Evolutionary conservation across 2,888 invertebrate genomes (phyloP).

Genomic region (Itoplectis maculator): DNA sequence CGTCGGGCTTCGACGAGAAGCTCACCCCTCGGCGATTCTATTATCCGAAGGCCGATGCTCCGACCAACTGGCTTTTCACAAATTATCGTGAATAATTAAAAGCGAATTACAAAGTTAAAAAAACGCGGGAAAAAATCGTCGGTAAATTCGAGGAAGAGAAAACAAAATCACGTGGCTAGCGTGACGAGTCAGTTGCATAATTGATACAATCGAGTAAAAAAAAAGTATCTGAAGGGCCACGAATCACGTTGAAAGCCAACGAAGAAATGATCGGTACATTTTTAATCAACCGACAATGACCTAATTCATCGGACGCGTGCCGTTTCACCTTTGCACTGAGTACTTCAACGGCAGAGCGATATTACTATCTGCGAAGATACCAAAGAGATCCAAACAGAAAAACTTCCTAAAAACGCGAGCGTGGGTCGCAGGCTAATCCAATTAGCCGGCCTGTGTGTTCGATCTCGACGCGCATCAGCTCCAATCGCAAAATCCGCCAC

Average conservation of each 20-base stretch:
- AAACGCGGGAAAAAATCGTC: background rate
- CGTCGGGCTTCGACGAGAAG: conserved; percentile 41
- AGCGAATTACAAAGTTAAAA: background rate
- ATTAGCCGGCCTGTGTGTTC: background rate
- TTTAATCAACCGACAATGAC: too few relatives aligned
- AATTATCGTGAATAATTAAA: conserved; percentile 23
- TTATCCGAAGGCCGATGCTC: conserved; percentile 43
- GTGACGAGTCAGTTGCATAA: too few relatives aligned
- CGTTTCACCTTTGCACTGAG: too few relatives aligned
- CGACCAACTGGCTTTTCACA: conserved; percentile 5
- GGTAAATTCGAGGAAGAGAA: background rate
- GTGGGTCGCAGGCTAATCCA: background rate
- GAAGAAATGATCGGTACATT: too few relatives aligned
- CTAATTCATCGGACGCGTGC: too few relatives aligned
- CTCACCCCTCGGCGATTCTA: conserved; percentile 31
- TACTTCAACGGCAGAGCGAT: too few relatives aligned
- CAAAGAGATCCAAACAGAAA: background rate
- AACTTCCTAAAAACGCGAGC: background rate
- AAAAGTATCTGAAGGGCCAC: too few relatives aligned
- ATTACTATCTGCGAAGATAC: too few relatives aligned
- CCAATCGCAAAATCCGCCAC: background rate
- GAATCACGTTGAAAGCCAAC: too few relatives aligned
- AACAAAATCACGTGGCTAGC: background rate
- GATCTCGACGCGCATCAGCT: background rate
- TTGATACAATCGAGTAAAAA: too few relatives aligned